phyloP scores from a whole-genome alignment of 1,140 invertebrate species.

The Drosophila sulfurigaster region DNA sequence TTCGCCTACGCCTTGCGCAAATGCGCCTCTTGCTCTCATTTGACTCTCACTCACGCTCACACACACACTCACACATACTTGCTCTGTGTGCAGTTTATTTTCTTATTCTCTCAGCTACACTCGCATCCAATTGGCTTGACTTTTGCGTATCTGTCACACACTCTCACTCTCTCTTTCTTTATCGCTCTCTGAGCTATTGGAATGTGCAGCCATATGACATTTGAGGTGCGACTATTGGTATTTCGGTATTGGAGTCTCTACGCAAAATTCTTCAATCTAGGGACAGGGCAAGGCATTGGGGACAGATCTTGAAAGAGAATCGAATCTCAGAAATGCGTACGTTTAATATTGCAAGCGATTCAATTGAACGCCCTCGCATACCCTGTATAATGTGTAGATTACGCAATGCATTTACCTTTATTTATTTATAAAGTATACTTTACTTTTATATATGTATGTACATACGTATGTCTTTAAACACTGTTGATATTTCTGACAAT shows the following conservation, averaged over 20 bases:
- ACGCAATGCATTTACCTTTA: not conserved
- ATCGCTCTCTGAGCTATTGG: slow-evolving; percentile 10
- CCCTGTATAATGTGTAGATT: not conserved
- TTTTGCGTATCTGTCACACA: not conserved
- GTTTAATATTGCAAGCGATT: slow-evolving; percentile 16
- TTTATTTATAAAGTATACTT: not conserved
- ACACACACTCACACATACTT: not conserved
- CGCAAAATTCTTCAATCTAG: slow-evolving; percentile 21
- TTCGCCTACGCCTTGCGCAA: slow-evolving; percentile 62
- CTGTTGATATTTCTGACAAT: too few relatives aligned
- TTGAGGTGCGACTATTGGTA: slow-evolving; percentile 3
- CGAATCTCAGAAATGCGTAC: not conserved
- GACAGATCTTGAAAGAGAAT: slow-evolving; percentile 7
- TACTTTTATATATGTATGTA: too few relatives aligned
- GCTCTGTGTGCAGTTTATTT: not conserved
- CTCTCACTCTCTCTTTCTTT: not conserved
- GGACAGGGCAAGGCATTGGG: not conserved
- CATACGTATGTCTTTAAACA: too few relatives aligned
- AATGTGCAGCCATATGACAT: slow-evolving; percentile 17
- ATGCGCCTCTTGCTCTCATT: slow-evolving; percentile 15
- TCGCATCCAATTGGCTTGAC: slow-evolving; percentile 44
- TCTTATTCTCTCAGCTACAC: slow-evolving; percentile 6
- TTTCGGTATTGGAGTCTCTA: slow-evolving; percentile 18
- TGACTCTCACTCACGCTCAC: slow-evolving; percentile 1
- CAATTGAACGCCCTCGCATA: not conserved